Evolutionary conservation across 2,888 invertebrate species (phyloP).

Genomic region (Carabus problematicus): DNA sequence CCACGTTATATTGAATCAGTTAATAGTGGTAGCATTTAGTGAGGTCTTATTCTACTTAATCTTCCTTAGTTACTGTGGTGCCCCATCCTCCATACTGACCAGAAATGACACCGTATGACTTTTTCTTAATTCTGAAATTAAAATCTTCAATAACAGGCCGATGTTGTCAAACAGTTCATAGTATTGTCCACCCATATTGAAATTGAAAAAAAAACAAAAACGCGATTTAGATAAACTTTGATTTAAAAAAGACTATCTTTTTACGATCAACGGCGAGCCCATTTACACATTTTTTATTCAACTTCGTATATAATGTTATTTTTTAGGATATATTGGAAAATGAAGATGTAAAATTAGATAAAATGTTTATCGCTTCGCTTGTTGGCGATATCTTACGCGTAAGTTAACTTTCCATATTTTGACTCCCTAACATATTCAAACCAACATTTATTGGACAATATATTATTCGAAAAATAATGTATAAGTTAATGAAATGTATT

Average conservation of each 20-base stretch:
- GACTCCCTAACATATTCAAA: not conserved
- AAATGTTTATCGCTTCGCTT: slow-evolving; percentile 95
- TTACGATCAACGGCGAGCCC: not conserved
- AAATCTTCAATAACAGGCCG: too few relatives aligned
- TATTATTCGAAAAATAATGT: not conserved
- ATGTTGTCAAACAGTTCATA: too few relatives aligned
- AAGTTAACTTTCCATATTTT: slow-evolving; percentile 56
- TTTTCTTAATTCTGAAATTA: slow-evolving; percentile 14
- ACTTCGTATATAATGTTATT: slow-evolving; percentile 26
- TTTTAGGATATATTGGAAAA: slow-evolving; percentile 90
- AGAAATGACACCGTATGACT: slow-evolving; percentile 18
- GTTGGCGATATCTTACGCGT: slow-evolving; percentile 95
- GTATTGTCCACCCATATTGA: too few relatives aligned
- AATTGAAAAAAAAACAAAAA: too few relatives aligned
- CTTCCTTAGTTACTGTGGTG: too few relatives aligned
- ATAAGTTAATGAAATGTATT: slow-evolving; percentile 2
- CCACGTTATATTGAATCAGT: too few relatives aligned
- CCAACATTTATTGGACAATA: not conserved
- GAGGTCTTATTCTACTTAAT: too few relatives aligned
- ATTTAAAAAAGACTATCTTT: too few relatives aligned
- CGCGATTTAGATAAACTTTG: too few relatives aligned
- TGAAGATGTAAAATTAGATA: slow-evolving; percentile 93
- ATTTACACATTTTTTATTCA: not conserved
- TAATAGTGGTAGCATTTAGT: too few relatives aligned
- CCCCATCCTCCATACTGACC: too few relatives aligned